Evolutionary conservation across 2,113 vertebrate genomes (phyloP).

Genomic region (Corynorhinus townsendii): DNA sequence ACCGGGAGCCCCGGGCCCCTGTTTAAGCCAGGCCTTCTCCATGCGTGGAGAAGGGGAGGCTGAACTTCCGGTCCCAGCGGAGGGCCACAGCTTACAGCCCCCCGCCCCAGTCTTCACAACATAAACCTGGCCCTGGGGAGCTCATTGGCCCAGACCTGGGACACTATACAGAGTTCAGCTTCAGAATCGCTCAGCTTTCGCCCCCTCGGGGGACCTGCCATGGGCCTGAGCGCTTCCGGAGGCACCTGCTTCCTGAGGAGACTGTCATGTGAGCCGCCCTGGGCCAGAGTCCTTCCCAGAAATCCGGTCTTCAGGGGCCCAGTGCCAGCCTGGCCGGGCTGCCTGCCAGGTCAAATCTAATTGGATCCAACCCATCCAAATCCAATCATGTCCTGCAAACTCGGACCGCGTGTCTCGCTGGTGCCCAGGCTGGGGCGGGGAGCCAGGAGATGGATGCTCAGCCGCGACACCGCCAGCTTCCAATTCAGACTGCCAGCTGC

Average conservation of each 20-base stretch:
- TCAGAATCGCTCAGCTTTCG: neutral
- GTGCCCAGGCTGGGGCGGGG: neutral
- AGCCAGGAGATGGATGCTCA: neutral
- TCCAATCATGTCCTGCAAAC: conserved; percentile 15
- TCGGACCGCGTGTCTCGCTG: neutral
- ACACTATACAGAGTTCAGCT: neutral
- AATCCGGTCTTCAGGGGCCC: neutral
- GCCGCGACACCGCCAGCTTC: fast-evolving
- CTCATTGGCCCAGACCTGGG: neutral
- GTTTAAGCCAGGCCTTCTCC: neutral
- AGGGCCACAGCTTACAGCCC: neutral
- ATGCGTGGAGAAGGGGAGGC: neutral
- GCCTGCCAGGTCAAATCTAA: neutral
- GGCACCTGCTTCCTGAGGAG: fast-evolving
- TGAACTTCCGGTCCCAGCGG: neutral
- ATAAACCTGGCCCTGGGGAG: neutral
- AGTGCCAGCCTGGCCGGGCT: conserved; percentile 19
- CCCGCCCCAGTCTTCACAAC: neutral
- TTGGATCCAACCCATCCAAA: conserved; percentile 17
- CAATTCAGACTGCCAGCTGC: neutral
- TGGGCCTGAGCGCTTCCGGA: neutral
- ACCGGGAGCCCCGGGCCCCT: neutral
- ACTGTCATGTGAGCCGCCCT: neutral
- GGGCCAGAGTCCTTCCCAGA: neutral
- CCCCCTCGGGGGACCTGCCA: neutral